Base-by-base conservation (phyloP, 2,113 vertebrate genomes). In the Centropus bengalensis region DNA sequence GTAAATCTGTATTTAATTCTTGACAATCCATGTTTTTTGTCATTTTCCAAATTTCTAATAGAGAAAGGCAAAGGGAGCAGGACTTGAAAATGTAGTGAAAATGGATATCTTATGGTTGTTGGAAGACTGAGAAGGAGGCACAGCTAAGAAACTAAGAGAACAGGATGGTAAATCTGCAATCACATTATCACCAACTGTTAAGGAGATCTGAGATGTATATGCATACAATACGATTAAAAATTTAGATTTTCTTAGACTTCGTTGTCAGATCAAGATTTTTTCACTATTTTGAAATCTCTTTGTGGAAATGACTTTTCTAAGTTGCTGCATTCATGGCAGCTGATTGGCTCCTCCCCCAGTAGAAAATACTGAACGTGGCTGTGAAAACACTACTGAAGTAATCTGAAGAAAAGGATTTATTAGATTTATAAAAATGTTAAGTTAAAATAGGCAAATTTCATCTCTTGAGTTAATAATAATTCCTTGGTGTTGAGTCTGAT, bases 301-400 rank as follows among this genome's bases (percentile, higher is more conserved):
- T 2, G 21, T 64, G 27, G 58, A 59, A 80, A 24, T 79, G 10
- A 15, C 18, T 73, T 58, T 18, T 51, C 4, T 51, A 38, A 67
- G 23, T 11, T 67, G 10, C 47, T 86, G 16, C 11, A 7, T 76
- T 76, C 89, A 22, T 68, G 52, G 49, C 23, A 87, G 14, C 40
- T 63, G 19, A 20, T 54, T 80, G 13, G 9, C 4, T 23, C 9
- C 6, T 15, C 36, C 13, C 1, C 7, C 23, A 11, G 2, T 0
- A 58, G 58, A 73, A 78, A 81, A 58, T 33, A 45, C 8, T 81
- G 16, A 80, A 49, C 1, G 3, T 49, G 14, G 3, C 38, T 76
- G 27, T 49, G 27, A 56, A 89, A 54, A 64, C 84, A 5, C 27
- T 42, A 27, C 10, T 60, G n/a, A 90, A 67, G 6, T 63, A 33